A percentile compares a stretch with the other conserved stretches of the same genome.
These are phyloP conservation scores for Microtus montanus DNA, from an alignment of 2,113 vertebrate genomes.

Conservation along the genomic window DNA sequence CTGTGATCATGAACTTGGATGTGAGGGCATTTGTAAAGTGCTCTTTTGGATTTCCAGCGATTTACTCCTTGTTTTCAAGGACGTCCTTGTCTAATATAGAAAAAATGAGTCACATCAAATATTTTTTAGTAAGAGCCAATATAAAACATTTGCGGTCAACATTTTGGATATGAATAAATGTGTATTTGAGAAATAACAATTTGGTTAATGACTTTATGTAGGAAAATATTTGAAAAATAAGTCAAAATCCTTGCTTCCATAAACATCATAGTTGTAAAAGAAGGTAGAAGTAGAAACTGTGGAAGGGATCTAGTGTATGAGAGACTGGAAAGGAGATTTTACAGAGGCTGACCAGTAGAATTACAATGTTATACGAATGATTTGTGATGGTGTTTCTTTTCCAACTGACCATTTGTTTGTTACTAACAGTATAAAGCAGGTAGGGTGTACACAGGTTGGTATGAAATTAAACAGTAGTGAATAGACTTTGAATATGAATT, in stretches of 20 bases:
- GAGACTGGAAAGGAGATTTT: not conserved
- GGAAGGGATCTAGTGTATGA: not conserved
- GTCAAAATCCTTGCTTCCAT: not conserved
- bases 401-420: not conserved
- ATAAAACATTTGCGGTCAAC: not conserved
- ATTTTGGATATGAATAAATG: not conserved
- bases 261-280: not conserved
- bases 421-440: not conserved
- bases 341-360: not conserved
- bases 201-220: not conserved
- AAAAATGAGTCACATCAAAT: not conserved
- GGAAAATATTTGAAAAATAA: not conserved
- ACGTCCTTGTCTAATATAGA: not conserved
- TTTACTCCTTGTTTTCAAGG: not conserved
- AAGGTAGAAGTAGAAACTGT: not conserved
- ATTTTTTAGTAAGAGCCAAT: not conserved
- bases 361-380: not conserved
- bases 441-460: not conserved
- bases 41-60: not conserved
- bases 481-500: not conserved
- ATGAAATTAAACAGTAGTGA: not conserved
- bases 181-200: not conserved
- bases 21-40: not conserved
- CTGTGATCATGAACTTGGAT: not conserved
- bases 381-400: not conserved